Evolutionary conservation across 2,888 invertebrate species (phyloP), one percentile per base, ranked within the genome.

Genomic region (Agrypnus murinus): DNA sequence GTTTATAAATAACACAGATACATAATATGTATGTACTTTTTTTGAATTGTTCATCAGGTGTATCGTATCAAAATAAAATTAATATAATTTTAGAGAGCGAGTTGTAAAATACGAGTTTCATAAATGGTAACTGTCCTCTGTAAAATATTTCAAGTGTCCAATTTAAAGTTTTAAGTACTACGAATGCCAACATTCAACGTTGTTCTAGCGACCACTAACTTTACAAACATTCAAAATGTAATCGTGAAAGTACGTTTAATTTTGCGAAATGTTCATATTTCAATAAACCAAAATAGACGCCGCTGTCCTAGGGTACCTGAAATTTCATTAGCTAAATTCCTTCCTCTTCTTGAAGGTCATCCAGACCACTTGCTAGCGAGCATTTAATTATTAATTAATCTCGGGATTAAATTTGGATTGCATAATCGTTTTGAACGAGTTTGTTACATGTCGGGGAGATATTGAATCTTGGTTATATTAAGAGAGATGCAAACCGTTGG

Each of bases 281-380:
- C 75, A 74, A 76, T 74, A 72, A 73, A 65, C 71, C 58, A 53
- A 70, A 64, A 69, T 69, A 25, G 25, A 25, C 63, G 75, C 74
- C 63, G 75, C 74, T 71, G 74, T 68, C 72, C 25, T 25, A 60
- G 71, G 76, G 69, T 74, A 75, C 77, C 72, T 75, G 75, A 79
- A 79, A 79, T 79, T 80, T 78, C 79, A 80, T 80, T 80, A 80
- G 65, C 71, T 65, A 68, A 74, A 77, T 77, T 75, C 77, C 77
- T 65, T 60, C 69, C 55, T 71, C 71, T 63, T 75, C 77, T 77
- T 76, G 75, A 77, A 77, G 77, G 77, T 77, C 77, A 77, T 77
- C 70, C 64, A 77, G 71, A 74, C 74, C 76, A 75, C 77, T 77
- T 72, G 67, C 71, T 59, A 62, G 70, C 67, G 60, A 57, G 69